Percentiles rank a stretch among this genome's conserved stretches.
phyloP scores from a whole-genome alignment of 2,888 invertebrate species.

The Heliconius erato region DNA sequence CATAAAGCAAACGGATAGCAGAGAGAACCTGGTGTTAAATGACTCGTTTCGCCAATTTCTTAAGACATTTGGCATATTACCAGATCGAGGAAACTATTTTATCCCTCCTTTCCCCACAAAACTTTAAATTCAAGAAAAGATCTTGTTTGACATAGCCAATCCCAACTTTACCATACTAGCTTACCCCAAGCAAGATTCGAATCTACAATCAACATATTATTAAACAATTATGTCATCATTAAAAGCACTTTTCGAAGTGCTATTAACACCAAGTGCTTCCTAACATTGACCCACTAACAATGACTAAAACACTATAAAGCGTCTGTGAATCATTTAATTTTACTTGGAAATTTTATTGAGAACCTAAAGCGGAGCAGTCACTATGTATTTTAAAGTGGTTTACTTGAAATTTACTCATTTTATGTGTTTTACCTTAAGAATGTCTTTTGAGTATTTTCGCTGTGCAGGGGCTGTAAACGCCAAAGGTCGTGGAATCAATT shows the following conservation, averaged over 20 bases:
- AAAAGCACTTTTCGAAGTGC: neutral
- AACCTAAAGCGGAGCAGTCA: conserved; percentile 18
- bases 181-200: too few species aligned
- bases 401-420: conserved; percentile 12
- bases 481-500: too few species aligned
- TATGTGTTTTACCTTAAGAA: neutral
- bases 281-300: conserved; percentile 35
- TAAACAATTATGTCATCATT: neutral
- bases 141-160: neutral
- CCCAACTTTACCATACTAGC: neutral
- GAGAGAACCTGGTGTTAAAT: too few species aligned
- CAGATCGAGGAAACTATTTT: too few species aligned
- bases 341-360: conserved; percentile 14
- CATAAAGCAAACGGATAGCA: too few species aligned
- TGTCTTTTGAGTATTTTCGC: neutral
- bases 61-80: too few species aligned
- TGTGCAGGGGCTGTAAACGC: too few species aligned
- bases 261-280: conserved; percentile 1
- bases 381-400: conserved; percentile 12
- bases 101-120: too few species aligned
- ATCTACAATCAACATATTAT: neutral
- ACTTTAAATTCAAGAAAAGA: too few species aligned
- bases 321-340: conserved; percentile 15
- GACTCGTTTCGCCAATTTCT: too few species aligned
- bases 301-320: conserved; percentile 18